Percentiles rank a stretch among this genome's conserved stretches.
phyloP scores from a whole-genome alignment of 2,113 vertebrate species.

The Neodon shergylaensis region DNA sequence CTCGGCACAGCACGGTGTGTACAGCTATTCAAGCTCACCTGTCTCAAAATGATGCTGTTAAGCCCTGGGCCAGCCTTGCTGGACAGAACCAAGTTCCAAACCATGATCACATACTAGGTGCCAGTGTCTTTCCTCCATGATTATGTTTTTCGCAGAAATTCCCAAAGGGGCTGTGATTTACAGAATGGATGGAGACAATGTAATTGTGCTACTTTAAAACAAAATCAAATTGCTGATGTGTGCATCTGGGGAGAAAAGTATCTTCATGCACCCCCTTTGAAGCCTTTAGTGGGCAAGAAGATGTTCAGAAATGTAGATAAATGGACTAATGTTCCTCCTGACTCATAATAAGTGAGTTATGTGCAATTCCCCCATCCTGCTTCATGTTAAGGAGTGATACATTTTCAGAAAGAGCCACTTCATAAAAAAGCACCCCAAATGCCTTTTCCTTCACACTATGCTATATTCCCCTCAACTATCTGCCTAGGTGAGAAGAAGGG shows the following conservation, averaged over 20 bases:
- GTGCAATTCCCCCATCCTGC: neutral
- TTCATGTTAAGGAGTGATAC: conserved; percentile 42
- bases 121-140: conserved; percentile 80
- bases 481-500: neutral
- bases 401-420: conserved; percentile 53
- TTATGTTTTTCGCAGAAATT: conserved; percentile 85
- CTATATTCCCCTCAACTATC: conserved; percentile 26
- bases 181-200: conserved; percentile 79
- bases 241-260: conserved; percentile 54
- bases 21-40: conserved; percentile 58
- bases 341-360: conserved; percentile 20
- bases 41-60: conserved; percentile 75
- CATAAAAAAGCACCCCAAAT: conserved; percentile 54
- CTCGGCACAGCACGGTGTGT: conserved; percentile 52
- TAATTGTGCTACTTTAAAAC: conserved; percentile 79
- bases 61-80: conserved; percentile 74
- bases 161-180: conserved; percentile 79
- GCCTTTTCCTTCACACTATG: conserved; percentile 40
- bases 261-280: conserved; percentile 62
- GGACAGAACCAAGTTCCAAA: conserved; percentile 79
- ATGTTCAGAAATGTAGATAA: conserved; percentile 45
- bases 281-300: conserved; percentile 54
- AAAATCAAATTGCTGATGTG: conserved; percentile 71
- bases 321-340: conserved; percentile 55
- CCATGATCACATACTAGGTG: conserved; percentile 76